These are phyloP conservation scores for Choristoneura fumiferana DNA, from an alignment of 1,140 invertebrate genomes.

Conservation along the genomic window DNA sequence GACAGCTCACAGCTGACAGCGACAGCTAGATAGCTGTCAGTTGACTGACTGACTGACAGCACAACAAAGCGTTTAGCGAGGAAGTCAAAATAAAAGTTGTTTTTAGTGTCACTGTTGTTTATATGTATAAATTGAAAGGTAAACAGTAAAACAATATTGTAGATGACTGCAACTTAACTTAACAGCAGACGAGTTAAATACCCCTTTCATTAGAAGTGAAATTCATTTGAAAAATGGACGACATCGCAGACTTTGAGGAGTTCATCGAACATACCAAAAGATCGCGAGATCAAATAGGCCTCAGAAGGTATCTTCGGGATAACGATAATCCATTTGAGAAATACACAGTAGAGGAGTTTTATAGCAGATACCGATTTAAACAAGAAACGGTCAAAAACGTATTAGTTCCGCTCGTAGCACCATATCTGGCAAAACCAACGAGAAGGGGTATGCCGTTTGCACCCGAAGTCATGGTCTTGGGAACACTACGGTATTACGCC, in stretches of 20 bases:
- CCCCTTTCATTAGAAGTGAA: too few species aligned
- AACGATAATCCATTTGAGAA: conserved; percentile 25
- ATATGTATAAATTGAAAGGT: too few species aligned
- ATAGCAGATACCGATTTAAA: conserved; percentile 21
- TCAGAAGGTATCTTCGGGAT: conserved; percentile 24
- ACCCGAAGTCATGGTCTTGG: conserved; percentile 23
- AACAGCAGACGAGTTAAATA: too few species aligned
- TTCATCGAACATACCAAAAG: too few species aligned
- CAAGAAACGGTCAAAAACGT: conserved; percentile 22
- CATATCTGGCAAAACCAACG: conserved; percentile 11
- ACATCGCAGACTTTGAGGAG: background rate
- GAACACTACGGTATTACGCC: conserved; percentile 25
- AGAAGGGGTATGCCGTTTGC: conserved; percentile 27
- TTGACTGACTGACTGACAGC: too few species aligned
- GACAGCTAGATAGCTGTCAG: too few species aligned
- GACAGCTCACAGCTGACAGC: too few species aligned
- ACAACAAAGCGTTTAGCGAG: too few species aligned
- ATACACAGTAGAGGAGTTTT: conserved; percentile 22
- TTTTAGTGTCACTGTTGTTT: too few species aligned
- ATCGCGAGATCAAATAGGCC: background rate
- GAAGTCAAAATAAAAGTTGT: too few species aligned
- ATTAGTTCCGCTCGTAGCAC: conserved; percentile 23
- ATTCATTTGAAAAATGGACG: background rate
- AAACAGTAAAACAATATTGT: too few species aligned
- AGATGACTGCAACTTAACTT: too few species aligned